Evolutionary conservation across 2,797 vertebrate species (phyloP).

Genomic region (Hipposideros larvatus): DNA sequence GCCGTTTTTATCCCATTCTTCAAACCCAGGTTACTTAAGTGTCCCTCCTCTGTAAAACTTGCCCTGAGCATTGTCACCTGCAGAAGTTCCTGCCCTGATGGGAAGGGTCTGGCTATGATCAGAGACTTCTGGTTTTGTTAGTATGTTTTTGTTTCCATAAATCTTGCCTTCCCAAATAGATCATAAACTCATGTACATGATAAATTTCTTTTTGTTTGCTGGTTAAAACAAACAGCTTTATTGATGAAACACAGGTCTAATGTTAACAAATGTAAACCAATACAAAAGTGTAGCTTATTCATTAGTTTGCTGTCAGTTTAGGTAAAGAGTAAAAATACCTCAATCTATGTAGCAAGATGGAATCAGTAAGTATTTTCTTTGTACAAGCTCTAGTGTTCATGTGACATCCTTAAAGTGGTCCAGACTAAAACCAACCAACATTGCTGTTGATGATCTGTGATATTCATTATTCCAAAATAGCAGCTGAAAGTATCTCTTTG

Average conservation of each 20-base stretch:
- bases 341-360: constrained; percentile 45
- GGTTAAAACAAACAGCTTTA: constrained; percentile 66
- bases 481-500: constrained; percentile 54
- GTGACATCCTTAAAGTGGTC: constrained; percentile 44
- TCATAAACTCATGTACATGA: constrained; percentile 58
- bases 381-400: constrained; percentile 58
- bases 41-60: background rate
- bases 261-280: constrained; percentile 65
- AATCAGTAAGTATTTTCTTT: constrained; percentile 58
- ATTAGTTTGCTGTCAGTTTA: constrained; percentile 55
- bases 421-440: constrained; percentile 39
- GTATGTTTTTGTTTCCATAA: background rate
- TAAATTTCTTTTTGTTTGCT: constrained; percentile 50
- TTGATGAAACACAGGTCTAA: constrained; percentile 58
- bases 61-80: background rate
- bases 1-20: background rate
- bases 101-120: background rate
- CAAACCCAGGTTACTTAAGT: background rate
- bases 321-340: constrained; percentile 63
- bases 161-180: constrained; percentile 48
- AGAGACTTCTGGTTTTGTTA: background rate
- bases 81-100: background rate
- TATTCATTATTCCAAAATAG: constrained; percentile 66
- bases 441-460: constrained; percentile 21
- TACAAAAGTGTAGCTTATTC: constrained; percentile 70